phyloP scores from a whole-genome alignment of 2,797 vertebrate genomes.

The Poecilia gillii region DNA sequence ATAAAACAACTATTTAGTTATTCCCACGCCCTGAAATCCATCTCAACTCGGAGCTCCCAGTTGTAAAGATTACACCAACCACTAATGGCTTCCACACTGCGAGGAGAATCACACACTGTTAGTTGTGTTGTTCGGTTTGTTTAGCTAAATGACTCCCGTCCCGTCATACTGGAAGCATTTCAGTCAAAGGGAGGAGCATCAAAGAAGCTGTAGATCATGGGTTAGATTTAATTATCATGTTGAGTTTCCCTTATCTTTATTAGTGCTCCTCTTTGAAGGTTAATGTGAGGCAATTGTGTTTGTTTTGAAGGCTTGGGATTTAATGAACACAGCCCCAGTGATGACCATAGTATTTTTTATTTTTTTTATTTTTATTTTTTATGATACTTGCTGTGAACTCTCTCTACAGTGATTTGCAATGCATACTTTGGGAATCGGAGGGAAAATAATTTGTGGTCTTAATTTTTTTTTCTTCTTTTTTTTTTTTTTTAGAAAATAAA shows the following conservation, averaged over 20 bases:
- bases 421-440: neutral
- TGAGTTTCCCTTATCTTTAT: neutral
- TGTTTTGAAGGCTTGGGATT: constrained; percentile 4
- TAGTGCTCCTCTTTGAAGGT: constrained; percentile 2
- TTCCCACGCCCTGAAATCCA: neutral
- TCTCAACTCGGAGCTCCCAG: neutral
- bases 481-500: neutral
- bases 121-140: constrained; percentile 1
- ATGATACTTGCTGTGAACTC: neutral
- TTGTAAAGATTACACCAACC: constrained; percentile 4
- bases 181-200: constrained; percentile 7
- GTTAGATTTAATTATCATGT: constrained; percentile 2
- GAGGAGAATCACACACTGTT: neutral
- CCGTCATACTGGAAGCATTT: neutral
- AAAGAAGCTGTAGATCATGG: constrained; percentile 9
- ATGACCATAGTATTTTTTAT: neutral
- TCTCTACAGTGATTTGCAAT: neutral
- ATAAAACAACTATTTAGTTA: neutral
- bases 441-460: neutral
- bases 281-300: neutral
- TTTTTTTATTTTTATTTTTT: neutral
- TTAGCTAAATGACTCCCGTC: neutral
- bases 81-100: neutral
- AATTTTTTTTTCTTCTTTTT: neutral
- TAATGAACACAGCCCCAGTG: neutral